phyloP scores from a whole-genome alignment of 1,140 invertebrate species.

The Microvelia longipes region DNA sequence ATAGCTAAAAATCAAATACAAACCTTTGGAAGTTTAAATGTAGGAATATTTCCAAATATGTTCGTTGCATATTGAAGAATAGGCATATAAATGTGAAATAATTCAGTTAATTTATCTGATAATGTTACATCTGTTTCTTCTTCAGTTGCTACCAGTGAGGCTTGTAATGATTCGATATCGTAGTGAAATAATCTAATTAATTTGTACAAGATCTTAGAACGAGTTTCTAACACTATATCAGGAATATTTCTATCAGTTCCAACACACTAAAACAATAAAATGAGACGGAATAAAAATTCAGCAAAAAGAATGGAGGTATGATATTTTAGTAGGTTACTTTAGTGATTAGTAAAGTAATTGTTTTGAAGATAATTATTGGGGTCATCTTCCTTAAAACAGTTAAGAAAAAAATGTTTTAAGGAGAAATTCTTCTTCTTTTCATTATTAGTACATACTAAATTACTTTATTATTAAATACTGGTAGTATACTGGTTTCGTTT shows the following conservation, averaged over 20 bases:
- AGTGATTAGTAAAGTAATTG: too few relatives aligned
- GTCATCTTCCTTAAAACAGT: too few relatives aligned
- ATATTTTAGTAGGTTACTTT: too few relatives aligned
- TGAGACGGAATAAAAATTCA: too few relatives aligned
- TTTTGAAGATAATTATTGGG: too few relatives aligned
- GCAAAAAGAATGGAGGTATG: too few relatives aligned
- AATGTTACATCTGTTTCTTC: conserved; percentile 42
- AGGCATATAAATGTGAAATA: conserved; percentile 69
- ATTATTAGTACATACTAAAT: too few relatives aligned
- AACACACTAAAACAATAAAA: conserved; percentile 45
- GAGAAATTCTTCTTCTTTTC: too few relatives aligned
- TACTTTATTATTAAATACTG: too few relatives aligned
- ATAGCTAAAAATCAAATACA: too few relatives aligned
- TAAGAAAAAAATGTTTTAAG: too few relatives aligned
- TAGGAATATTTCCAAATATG: conserved; percentile 59
- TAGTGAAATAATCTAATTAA: conserved; percentile 62
- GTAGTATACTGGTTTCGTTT: too few relatives aligned
- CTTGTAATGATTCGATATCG: conserved; percentile 49
- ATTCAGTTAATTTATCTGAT: conserved; percentile 58
- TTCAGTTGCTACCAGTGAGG: conserved; percentile 40
- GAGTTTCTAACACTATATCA: conserved; percentile 57
- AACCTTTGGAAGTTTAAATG: conserved; percentile 61
- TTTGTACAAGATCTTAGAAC: conserved; percentile 50
- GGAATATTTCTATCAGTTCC: conserved; percentile 71
- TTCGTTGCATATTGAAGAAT: conserved; percentile 59